phyloP scores from a whole-genome alignment of 1,140 invertebrate species.

The Heliconius himera region DNA sequence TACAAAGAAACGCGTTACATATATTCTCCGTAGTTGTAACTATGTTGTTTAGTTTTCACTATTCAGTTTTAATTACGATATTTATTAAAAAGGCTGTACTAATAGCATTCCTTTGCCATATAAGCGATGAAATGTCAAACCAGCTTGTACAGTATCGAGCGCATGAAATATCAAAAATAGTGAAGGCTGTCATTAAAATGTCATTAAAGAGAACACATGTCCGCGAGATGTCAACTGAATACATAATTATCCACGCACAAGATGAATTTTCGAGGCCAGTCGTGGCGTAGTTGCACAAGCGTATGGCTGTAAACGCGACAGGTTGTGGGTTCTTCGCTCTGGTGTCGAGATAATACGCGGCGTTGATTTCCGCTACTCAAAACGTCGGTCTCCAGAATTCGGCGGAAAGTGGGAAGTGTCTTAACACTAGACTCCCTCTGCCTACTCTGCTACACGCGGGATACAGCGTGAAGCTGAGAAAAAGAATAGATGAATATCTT shows the following conservation, averaged over 20 bases:
- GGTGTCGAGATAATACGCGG: too few species aligned
- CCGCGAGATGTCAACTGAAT: slow-evolving; percentile 23
- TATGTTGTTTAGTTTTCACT: background rate
- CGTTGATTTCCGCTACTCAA: too few species aligned
- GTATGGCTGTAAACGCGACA: too few species aligned
- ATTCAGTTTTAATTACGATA: background rate
- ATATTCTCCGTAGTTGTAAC: background rate
- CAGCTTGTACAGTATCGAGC: background rate
- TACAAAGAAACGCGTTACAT: background rate
- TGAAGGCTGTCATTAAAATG: slow-evolving; percentile 29
- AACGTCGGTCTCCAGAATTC: too few species aligned
- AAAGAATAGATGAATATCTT: too few species aligned
- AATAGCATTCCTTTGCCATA: slow-evolving; percentile 5
- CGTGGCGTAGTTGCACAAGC: too few species aligned
- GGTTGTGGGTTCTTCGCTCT: too few species aligned
- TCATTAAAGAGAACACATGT: slow-evolving; percentile 32
- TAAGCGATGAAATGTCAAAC: background rate
- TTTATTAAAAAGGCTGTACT: background rate
- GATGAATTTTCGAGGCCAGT: background rate
- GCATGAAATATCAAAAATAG: slow-evolving; percentile 22
- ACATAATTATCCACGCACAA: background rate
- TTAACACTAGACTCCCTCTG: too few species aligned
- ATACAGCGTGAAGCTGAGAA: too few species aligned
- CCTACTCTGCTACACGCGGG: too few species aligned
- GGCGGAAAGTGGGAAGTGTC: too few species aligned